These are phyloP conservation scores for Elaeidobius kamerunicus DNA, from an alignment of 2,888 invertebrate species.

Conservation along the genomic window DNA sequence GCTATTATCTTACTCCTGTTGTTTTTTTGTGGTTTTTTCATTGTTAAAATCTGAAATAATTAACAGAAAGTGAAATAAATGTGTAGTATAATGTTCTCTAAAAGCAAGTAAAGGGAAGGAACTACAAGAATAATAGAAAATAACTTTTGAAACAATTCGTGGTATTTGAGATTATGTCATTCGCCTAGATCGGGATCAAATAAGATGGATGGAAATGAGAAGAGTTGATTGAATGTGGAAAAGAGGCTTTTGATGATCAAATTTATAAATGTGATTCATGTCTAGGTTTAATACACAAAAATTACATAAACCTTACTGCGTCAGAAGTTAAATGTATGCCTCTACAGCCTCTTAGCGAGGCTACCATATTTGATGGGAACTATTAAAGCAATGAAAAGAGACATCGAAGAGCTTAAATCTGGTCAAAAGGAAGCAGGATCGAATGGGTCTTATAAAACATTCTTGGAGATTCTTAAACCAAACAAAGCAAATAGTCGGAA, in stretches of 20 bases:
- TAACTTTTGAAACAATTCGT: neutral
- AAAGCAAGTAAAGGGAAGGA: too few relatives aligned
- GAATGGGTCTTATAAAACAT: too few relatives aligned
- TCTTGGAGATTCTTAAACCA: neutral
- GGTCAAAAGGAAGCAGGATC: too few relatives aligned
- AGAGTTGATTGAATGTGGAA: neutral
- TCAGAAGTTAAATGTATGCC: conserved; percentile 2
- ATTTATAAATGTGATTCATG: conserved; percentile 6
- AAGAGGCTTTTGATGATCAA: neutral
- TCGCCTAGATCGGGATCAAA: neutral
- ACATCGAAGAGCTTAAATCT: neutral
- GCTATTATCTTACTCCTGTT: neutral
- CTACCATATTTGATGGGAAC: neutral
- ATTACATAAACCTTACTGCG: neutral
- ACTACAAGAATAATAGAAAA: too few relatives aligned
- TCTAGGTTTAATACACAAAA: neutral
- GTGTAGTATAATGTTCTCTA: neutral
- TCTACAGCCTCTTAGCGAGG: conserved; percentile 1
- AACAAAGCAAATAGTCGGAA: neutral
- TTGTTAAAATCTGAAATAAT: neutral
- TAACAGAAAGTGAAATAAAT: neutral
- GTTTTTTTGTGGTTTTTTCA: neutral
- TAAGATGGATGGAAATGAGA: neutral
- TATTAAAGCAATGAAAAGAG: neutral
- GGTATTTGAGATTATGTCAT: neutral